Percentiles rank a stretch among this genome's conserved stretches.
These are phyloP conservation scores for Abrostola triplasia DNA, from an alignment of 2,888 invertebrate species.

Conservation along the genomic window DNA sequence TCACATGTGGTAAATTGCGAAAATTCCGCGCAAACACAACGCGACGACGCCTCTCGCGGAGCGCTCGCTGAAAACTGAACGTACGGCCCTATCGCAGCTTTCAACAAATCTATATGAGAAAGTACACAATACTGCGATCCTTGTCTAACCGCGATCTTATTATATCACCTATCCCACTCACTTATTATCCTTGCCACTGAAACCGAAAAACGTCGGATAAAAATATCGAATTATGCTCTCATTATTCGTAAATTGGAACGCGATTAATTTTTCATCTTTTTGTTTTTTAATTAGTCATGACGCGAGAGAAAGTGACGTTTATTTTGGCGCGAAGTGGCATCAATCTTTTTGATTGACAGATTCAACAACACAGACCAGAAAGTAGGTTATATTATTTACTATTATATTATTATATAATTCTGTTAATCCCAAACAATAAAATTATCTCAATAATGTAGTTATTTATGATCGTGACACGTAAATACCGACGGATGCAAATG, in stretches of 20 bases:
- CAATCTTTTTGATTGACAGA: slow-evolving; percentile 47
- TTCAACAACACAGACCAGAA: slow-evolving; percentile 18
- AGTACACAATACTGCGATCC: slow-evolving; percentile 71
- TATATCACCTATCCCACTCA: slow-evolving; percentile 62
- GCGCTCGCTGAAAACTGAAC: slow-evolving; percentile 57
- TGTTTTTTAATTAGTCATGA: slow-evolving; percentile 43
- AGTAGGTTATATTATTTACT: not conserved
- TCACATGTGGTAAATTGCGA: slow-evolving; percentile 58
- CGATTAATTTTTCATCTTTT: slow-evolving; percentile 49
- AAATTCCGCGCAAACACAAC: slow-evolving; percentile 26
- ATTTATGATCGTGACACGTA: not conserved
- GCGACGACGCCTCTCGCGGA: slow-evolving; percentile 38
- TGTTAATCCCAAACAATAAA: too few species aligned
- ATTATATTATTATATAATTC: too few species aligned
- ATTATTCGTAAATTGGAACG: slow-evolving; percentile 66
- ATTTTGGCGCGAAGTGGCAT: slow-evolving; percentile 55
- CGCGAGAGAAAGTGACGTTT: slow-evolving; percentile 45
- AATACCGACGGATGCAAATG: not conserved
- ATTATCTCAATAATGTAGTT: not conserved
- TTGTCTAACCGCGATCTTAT: slow-evolving; percentile 53
- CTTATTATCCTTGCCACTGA: slow-evolving; percentile 71
- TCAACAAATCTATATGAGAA: slow-evolving; percentile 86
- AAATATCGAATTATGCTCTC: slow-evolving; percentile 68
- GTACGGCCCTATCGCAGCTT: slow-evolving; percentile 67
- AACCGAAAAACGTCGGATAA: slow-evolving; percentile 65